phyloP scores from a whole-genome alignment of 2,797 vertebrate species.

The Intellagama lesueurii region DNA sequence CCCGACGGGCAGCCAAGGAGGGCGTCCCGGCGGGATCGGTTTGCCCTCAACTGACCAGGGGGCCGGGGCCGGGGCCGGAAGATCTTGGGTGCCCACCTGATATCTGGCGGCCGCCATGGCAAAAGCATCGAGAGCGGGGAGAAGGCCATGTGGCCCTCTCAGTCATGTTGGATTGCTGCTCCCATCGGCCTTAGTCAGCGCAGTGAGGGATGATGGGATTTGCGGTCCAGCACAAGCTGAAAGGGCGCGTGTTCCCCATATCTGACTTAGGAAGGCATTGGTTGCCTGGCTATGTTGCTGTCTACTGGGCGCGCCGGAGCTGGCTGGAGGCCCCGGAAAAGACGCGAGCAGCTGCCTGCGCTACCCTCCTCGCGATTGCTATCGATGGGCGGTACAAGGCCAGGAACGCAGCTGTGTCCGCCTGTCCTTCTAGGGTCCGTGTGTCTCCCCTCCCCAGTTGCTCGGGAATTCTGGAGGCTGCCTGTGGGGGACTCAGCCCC shows the following conservation, averaged over 20 bases:
- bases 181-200: too few species aligned
- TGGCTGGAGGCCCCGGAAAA: not conserved
- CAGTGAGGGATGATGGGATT: too few species aligned
- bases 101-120: not conserved
- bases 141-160: too few species aligned
- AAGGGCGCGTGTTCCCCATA: too few species aligned
- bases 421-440: rapidly evolving
- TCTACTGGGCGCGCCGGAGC: not conserved
- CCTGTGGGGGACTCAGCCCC: too few species aligned
- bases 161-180: too few species aligned
- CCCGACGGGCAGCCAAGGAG: too few species aligned
- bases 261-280: too few species aligned
- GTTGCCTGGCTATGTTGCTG: not conserved
- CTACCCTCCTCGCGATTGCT: not conserved
- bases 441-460: not conserved
- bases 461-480: not conserved
- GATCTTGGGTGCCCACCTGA: not conserved
- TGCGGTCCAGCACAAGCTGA: too few species aligned
- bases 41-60: too few species aligned
- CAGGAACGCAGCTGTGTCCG: not conserved
- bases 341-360: not conserved
- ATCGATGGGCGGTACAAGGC: not conserved
- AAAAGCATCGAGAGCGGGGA: too few species aligned
- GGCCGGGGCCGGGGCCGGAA: not conserved
- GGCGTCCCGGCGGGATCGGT: too few species aligned